phyloP scores from a whole-genome alignment of 2,888 invertebrate species.

The Sminthurides aquaticus region DNA sequence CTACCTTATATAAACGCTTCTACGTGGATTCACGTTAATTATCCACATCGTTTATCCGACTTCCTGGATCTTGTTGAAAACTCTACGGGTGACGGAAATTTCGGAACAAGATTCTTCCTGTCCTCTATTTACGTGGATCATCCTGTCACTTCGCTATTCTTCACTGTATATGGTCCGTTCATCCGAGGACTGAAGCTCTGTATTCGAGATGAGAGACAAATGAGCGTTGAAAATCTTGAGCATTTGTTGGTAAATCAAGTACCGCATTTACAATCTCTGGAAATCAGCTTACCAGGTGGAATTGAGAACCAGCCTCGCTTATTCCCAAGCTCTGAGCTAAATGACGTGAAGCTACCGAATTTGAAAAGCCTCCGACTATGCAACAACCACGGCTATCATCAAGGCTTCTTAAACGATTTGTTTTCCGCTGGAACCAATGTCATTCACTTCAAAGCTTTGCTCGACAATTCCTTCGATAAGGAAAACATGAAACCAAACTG shows the following conservation, averaged over 20 bases:
- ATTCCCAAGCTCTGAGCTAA: neutral
- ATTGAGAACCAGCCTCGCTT: slow-evolving; percentile 15
- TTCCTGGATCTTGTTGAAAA: slow-evolving; percentile 12
- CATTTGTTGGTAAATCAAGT: slow-evolving; percentile 13
- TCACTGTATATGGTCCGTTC: slow-evolving; percentile 3
- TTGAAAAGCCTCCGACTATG: slow-evolving; percentile 12
- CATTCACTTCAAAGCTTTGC: slow-evolving; percentile 7
- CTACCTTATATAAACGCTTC: slow-evolving; percentile 2
- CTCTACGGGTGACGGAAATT: neutral
- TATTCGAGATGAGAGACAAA: slow-evolving; percentile 13
- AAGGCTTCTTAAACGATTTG: slow-evolving; percentile 12
- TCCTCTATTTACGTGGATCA: slow-evolving; percentile 17
- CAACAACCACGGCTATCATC: slow-evolving; percentile 17
- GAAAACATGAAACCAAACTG: neutral
- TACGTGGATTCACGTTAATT: slow-evolving; percentile 10
- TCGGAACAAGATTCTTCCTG: slow-evolving; percentile 10
- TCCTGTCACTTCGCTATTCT: slow-evolving; percentile 11
- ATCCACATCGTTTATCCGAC: slow-evolving; percentile 8
- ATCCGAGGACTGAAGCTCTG: slow-evolving; percentile 14
- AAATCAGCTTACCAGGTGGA: slow-evolving; percentile 15
- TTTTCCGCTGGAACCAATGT: slow-evolving; percentile 3
- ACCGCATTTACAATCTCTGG: slow-evolving; percentile 10
- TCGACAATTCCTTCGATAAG: slow-evolving; percentile 11
- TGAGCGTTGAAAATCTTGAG: slow-evolving; percentile 12
- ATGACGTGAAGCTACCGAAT: neutral